These are phyloP conservation scores for Plutomurus gul DNA, from an alignment of 1,140 invertebrate species.

Conservation along the genomic window DNA sequence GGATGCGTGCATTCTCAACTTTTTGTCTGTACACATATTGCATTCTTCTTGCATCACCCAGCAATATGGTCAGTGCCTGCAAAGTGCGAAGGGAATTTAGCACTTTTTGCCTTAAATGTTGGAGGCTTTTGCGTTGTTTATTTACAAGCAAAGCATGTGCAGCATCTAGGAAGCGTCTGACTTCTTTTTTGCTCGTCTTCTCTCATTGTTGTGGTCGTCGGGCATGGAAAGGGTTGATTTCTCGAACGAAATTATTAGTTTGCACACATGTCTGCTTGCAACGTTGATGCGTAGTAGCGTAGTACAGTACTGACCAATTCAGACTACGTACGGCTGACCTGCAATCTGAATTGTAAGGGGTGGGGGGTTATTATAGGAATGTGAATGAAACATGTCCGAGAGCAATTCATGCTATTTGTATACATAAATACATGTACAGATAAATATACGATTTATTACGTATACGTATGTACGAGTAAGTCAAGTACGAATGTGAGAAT, in stretches of 20 bases:
- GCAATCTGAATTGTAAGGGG: no score
- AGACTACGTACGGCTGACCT: no score
- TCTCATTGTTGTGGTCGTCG: no score
- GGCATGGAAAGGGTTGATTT: background rate
- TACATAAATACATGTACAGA: background rate
- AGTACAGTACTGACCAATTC: no score
- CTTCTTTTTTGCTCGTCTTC: constrained; percentile 2
- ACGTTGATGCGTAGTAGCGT: no score
- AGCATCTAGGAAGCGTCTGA: background rate
- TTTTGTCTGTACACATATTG: no score
- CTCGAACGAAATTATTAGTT: background rate
- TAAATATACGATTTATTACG: background rate
- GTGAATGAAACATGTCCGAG: background rate
- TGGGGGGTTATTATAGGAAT: no score
- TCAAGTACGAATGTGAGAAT: background rate
- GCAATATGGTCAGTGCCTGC: no score
- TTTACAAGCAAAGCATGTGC: background rate
- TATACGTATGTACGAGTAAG: background rate
- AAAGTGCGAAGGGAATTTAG: background rate
- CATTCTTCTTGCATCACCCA: no score
- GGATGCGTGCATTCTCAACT: no score
- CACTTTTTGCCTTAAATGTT: background rate
- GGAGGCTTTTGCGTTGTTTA: background rate
- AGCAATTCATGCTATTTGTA: background rate
- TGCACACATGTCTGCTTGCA: background rate